phyloP scores from a whole-genome alignment of 2,797 vertebrate species.

The Thamnophis elegans region DNA sequence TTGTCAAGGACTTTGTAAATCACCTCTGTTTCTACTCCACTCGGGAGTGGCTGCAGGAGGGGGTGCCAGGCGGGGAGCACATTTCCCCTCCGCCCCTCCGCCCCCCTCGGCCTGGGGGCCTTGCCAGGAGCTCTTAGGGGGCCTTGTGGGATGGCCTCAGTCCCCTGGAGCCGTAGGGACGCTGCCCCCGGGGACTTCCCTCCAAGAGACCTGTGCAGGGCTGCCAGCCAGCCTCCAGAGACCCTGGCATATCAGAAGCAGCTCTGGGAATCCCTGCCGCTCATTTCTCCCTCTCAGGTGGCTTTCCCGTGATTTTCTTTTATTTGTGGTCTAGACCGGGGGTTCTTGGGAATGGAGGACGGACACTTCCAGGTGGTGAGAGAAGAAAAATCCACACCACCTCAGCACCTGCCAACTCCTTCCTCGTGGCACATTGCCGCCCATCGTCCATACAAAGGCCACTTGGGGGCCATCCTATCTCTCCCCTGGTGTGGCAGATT shows the following conservation, averaged over 20 bases:
- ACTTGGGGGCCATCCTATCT: slow-evolving; percentile 82
- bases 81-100: background rate
- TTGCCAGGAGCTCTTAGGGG: background rate
- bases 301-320: slow-evolving; percentile 72
- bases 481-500: slow-evolving; percentile 82
- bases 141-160: background rate
- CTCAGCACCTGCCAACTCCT: slow-evolving; percentile 75
- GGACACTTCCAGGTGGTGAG: slow-evolving; percentile 77
- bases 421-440: slow-evolving; percentile 81
- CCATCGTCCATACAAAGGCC: slow-evolving; percentile 80
- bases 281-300: slow-evolving; percentile 68
- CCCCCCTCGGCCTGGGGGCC: background rate
- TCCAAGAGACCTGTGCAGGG: background rate
- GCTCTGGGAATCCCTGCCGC: slow-evolving; percentile 36
- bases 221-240: background rate
- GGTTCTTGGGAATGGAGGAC: slow-evolving; percentile 77
- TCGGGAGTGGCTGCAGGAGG: slow-evolving; percentile 17
- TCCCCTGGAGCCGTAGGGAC: background rate
- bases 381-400: slow-evolving; percentile 84
- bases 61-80: background rate
- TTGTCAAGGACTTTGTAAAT: slow-evolving; percentile 70
- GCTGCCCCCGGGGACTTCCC: background rate
- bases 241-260: background rate
- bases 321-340: slow-evolving; percentile 81
- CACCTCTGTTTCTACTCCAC: slow-evolving; percentile 59